phyloP scores from a whole-genome alignment of 2,797 vertebrate genomes.

The Lagocephalus sceleratus region DNA sequence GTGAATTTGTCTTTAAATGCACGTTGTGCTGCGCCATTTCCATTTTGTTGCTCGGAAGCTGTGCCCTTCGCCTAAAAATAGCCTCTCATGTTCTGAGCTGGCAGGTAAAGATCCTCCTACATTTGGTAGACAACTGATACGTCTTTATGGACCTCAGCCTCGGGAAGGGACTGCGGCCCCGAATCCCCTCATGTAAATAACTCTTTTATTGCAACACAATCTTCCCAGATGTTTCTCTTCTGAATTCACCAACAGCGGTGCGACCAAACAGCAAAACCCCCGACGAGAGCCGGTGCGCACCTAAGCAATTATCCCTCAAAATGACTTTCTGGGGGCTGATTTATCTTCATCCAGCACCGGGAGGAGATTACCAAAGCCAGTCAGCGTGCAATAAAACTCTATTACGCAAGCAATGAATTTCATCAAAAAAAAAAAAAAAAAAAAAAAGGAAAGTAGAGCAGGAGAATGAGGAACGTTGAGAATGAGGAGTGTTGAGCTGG shows the following conservation, averaged over 20 bases:
- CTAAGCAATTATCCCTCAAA: slow-evolving; percentile 34
- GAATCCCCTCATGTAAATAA: neutral
- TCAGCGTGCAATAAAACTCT: slow-evolving; percentile 29
- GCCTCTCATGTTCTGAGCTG: no score
- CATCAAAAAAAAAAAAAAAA: slow-evolving; percentile 23
- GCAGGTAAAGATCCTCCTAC: no score
- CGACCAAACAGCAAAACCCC: neutral
- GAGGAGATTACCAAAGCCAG: slow-evolving; percentile 38
- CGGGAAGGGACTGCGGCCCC: no score
- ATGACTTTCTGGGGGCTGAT: slow-evolving; percentile 40
- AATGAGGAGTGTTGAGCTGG: slow-evolving; percentile 28
- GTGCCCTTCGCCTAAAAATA: no score
- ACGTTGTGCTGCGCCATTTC: no score
- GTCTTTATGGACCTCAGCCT: no score
- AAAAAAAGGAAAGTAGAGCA: neutral
- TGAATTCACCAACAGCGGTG: slow-evolving; percentile 6
- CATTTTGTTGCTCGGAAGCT: no score
- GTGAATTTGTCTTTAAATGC: neutral
- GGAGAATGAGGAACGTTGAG: neutral
- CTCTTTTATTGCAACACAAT: neutral
- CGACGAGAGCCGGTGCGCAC: slow-evolving; percentile 18
- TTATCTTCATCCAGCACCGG: slow-evolving; percentile 35
- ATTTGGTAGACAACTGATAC: neutral
- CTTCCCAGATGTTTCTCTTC: slow-evolving; percentile 18
- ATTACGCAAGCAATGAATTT: slow-evolving; percentile 57